Conservation (phyloP, 1,140 invertebrate genomes). For the Hycleus cichorii region DNA sequence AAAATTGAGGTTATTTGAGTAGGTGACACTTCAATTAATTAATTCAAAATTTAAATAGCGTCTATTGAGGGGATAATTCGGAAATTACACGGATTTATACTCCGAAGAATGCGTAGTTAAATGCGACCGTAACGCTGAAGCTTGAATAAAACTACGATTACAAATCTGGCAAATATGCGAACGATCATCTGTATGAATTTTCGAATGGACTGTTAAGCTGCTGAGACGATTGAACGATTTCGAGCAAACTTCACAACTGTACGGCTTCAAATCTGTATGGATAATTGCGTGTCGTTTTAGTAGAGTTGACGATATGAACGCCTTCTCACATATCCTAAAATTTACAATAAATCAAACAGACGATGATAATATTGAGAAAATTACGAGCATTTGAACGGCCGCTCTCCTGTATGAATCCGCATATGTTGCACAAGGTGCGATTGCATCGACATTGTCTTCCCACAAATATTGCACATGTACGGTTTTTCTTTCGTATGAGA, state of each 20-base stretch:
- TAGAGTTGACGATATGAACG: slow-evolving; percentile 57
- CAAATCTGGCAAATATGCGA: slow-evolving; percentile 63
- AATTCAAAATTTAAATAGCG: too few species aligned
- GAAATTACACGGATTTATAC: background rate
- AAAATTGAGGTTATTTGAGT: too few species aligned
- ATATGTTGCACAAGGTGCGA: slow-evolving; percentile 43
- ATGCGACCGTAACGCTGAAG: slow-evolving; percentile 58
- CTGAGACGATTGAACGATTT: slow-evolving; percentile 32
- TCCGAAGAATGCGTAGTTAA: slow-evolving; percentile 32
- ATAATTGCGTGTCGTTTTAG: slow-evolving; percentile 69
- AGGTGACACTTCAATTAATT: too few species aligned
- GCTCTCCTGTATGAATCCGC: slow-evolving; percentile 53
- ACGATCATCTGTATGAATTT: slow-evolving; percentile 55
- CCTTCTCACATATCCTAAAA: slow-evolving; percentile 47
- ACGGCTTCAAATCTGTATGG: slow-evolving; percentile 60
- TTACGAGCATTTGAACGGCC: slow-evolving; percentile 48
- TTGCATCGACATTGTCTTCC: slow-evolving; percentile 32
- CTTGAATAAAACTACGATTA: slow-evolving; percentile 54
- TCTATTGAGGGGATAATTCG: too few species aligned
- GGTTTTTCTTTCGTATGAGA: slow-evolving; percentile 35
- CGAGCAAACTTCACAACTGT: slow-evolving; percentile 44
- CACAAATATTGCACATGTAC: slow-evolving; percentile 32
- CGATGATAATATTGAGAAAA: background rate
- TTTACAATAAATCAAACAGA: slow-evolving; percentile 2
- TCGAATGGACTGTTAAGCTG: slow-evolving; percentile 46